A percentile compares a stretch with the other conserved stretches of the same genome.
Evolutionary conservation across 2,113 vertebrate genomes (phyloP).

Genomic region (Empidonax traillii): DNA sequence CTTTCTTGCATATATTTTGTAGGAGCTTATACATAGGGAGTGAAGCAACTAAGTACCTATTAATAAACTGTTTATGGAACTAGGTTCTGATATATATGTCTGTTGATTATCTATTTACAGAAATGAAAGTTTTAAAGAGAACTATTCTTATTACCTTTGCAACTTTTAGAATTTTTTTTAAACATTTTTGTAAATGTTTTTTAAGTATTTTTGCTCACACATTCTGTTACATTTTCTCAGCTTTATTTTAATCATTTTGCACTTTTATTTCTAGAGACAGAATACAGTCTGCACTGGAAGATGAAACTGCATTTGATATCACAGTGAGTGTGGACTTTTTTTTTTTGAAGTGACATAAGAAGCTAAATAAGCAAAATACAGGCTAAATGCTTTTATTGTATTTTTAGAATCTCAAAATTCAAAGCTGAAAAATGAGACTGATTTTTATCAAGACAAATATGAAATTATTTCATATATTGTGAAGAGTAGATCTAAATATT

Average conservation of each 20-base stretch:
- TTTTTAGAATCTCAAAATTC: not conserved
- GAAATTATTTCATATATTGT: not conserved
- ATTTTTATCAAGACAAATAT: not conserved
- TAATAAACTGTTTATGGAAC: not conserved
- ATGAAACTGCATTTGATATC: slow-evolving; percentile 86
- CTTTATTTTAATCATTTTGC: slow-evolving; percentile 3
- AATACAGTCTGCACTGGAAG: slow-evolving; percentile 88
- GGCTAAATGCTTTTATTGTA: not conserved
- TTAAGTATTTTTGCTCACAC: not conserved
- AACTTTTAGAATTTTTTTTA: not conserved
- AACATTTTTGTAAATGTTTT: not conserved
- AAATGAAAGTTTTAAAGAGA: not conserved
- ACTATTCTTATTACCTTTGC: not conserved
- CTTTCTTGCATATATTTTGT: not conserved
- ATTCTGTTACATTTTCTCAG: not conserved
- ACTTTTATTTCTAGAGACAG: slow-evolving; percentile 81
- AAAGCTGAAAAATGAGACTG: not conserved
- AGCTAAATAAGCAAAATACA: not conserved
- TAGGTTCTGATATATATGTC: not conserved
- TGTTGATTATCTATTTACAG: not conserved
- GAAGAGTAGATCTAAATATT: not conserved
- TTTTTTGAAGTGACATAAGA: not conserved
- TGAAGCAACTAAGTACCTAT: not conserved
- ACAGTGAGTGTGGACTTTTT: slow-evolving; percentile 77
- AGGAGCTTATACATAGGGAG: not conserved